Base-by-base conservation (phyloP, 2,113 vertebrate genomes). In the Epinephelus moara region DNA sequence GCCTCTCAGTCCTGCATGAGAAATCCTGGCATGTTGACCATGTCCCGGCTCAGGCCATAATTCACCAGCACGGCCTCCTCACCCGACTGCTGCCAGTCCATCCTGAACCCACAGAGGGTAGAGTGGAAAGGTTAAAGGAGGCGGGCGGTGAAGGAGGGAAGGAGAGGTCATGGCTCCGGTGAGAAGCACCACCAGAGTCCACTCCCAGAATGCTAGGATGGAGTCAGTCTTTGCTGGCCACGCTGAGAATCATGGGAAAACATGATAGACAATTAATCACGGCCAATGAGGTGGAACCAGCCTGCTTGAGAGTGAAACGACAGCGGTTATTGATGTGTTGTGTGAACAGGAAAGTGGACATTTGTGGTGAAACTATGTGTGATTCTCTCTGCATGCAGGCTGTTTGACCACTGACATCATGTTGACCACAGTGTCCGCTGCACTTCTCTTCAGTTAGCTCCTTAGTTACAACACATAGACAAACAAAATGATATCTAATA, bases 221-320 rank as follows among this genome's bases (percentile, higher is more conserved):
- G 93, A 86, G 85, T 85, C 93, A 75, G 83, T 81, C 81, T 88
- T 88, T 90, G 64, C 68, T 72, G 85, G 87, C 94, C 84, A 88
- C 70, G 88, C 90, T 62, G 94, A 89, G 94, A 92, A 94, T 94
- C 94, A 91, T 89, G 87, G 91, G 92, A 91, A 94, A 94, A 61
- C 87, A 81, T 81, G 80, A 81, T 57, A 0, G 90, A 55, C 88
- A 85, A 89, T 95, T 93, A 96, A 95, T 96, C 92, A 96, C 79
- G 85, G 75, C 91, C 94, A 95, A 92, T 94, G 94, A 96, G 90
- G 95, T 93, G 92, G 91, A 91, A 92, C 93, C 0, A 62, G 91
- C 71, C 86, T 84, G 87, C 79, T 69, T 73, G 70, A 88, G 70
- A 85, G 57, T 0, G 78, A 72, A n/a, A 78, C 67, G 78, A 87